Percentiles rank a stretch among this genome's conserved stretches.
These are phyloP conservation scores for Aeoliscus strigatus DNA, from an alignment of 2,797 vertebrate species.

Conservation along the genomic window DNA sequence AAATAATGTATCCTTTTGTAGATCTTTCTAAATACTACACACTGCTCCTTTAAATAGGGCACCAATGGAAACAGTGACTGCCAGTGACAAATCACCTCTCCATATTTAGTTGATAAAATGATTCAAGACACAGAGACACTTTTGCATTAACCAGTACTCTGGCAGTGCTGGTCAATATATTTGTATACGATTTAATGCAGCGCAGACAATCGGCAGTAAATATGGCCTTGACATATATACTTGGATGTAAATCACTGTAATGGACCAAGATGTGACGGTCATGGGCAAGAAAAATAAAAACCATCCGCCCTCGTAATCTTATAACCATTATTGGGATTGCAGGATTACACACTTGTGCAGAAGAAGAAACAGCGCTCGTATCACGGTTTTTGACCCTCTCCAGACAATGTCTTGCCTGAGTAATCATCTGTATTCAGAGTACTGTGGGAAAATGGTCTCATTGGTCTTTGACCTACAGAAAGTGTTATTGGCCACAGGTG, in stretches of 20 bases:
- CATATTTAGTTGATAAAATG: constrained; percentile 35
- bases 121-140: constrained; percentile 40
- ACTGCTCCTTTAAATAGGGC: constrained; percentile 32
- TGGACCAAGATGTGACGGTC: constrained; percentile 70
- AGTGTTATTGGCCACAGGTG: constrained; percentile 64
- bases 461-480: constrained; percentile 64
- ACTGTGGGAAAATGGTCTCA: constrained; percentile 66
- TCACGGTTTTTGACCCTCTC: constrained; percentile 52
- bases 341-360: constrained; percentile 48
- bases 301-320: constrained; percentile 63
- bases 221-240: constrained; percentile 62
- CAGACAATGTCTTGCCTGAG: constrained; percentile 49
- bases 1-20: too few species aligned
- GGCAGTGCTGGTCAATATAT: constrained; percentile 49
- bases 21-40: too few species aligned
- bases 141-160: constrained; percentile 39
- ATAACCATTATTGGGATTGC: constrained; percentile 61
- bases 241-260: constrained; percentile 69
- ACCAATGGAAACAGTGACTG: constrained; percentile 46
- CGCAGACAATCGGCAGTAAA: constrained; percentile 63
- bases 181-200: constrained; percentile 67
- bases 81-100: constrained; percentile 49
- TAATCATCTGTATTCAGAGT: constrained; percentile 54
- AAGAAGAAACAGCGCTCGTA: constrained; percentile 32
- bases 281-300: constrained; percentile 67